Percentiles rank a stretch among this genome's conserved stretches.
phyloP scores from a whole-genome alignment of 2,888 invertebrate species.

The Psylliodes chrysocephalus region DNA sequence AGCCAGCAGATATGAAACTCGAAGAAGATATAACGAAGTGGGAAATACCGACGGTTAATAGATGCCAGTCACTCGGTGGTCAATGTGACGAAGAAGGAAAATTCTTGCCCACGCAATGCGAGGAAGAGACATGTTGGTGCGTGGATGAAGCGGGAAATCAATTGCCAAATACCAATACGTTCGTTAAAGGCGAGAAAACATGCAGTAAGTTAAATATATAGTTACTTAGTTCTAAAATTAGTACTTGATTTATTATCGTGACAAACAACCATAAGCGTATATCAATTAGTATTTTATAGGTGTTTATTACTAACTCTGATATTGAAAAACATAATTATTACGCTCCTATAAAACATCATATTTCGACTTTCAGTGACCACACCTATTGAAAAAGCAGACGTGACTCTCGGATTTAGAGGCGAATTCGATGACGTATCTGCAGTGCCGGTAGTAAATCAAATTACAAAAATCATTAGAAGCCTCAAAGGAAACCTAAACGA shows the following conservation, averaged over 20 bases:
- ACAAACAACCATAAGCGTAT: neutral
- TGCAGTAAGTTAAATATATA: constrained; percentile 70
- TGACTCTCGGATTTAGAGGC: constrained; percentile 78
- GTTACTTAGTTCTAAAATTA: neutral
- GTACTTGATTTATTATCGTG: neutral
- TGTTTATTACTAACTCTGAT: neutral
- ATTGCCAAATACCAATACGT: constrained; percentile 70
- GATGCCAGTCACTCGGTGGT: constrained; percentile 65
- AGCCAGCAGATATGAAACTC: constrained; percentile 61
- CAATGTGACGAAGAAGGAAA: constrained; percentile 77
- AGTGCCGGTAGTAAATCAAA: constrained; percentile 64
- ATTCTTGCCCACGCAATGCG: constrained; percentile 82
- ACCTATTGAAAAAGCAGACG: constrained; percentile 78
- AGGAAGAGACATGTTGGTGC: constrained; percentile 81
- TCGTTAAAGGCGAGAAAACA: constrained; percentile 68
- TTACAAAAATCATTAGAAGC: constrained; percentile 64
- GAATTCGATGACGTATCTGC: constrained; percentile 67
- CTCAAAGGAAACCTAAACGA: constrained; percentile 63
- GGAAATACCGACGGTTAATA: constrained; percentile 55
- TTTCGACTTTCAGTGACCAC: constrained; percentile 67
- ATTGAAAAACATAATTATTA: neutral
- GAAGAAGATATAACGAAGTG: constrained; percentile 45
- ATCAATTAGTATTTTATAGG: neutral
- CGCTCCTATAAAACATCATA: too few relatives aligned
- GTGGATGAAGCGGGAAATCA: constrained; percentile 86